A percentile compares a stretch with the other conserved stretches of the same genome.
Conservation (phyloP, 1,140 invertebrate species). For the Mercenaria mercenaria region DNA sequence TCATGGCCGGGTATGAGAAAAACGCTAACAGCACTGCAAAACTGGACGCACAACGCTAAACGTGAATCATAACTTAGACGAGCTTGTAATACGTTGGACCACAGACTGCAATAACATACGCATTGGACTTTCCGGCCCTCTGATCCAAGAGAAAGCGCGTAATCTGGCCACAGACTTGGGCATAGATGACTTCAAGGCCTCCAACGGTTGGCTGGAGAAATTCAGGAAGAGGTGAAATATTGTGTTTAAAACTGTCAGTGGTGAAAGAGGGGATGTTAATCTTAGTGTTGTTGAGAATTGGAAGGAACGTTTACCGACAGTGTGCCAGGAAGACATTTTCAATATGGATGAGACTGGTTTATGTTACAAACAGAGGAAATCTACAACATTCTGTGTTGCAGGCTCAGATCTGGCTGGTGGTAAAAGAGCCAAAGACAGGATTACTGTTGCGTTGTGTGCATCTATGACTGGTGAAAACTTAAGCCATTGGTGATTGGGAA, state of each 20-base stretch:
- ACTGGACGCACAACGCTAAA: background rate
- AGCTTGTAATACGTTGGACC: background rate
- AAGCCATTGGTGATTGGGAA: slow-evolving; percentile 17
- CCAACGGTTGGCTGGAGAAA: background rate
- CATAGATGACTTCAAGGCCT: too few relatives aligned
- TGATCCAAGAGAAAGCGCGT: background rate
- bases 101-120: background rate
- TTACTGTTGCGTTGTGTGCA: slow-evolving; percentile 13
- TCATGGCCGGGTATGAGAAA: background rate
- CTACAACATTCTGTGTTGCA: background rate
- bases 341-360: too few relatives aligned
- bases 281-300: background rate
- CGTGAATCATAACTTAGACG: background rate
- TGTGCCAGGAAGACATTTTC: too few relatives aligned
- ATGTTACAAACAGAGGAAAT: background rate
- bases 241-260: slow-evolving; percentile 9
- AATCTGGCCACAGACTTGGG: background rate
- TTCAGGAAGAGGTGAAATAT: background rate
- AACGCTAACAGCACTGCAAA: background rate
- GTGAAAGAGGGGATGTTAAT: slow-evolving; percentile 9
- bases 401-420: background rate
- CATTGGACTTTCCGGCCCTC: background rate
- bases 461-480: background rate
- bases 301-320: background rate
- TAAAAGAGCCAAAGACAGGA: background rate